Conservation (phyloP, 30 jellyfish, hydroid and myxozoan genomes). For the Cassiopea xamachana region DNA sequence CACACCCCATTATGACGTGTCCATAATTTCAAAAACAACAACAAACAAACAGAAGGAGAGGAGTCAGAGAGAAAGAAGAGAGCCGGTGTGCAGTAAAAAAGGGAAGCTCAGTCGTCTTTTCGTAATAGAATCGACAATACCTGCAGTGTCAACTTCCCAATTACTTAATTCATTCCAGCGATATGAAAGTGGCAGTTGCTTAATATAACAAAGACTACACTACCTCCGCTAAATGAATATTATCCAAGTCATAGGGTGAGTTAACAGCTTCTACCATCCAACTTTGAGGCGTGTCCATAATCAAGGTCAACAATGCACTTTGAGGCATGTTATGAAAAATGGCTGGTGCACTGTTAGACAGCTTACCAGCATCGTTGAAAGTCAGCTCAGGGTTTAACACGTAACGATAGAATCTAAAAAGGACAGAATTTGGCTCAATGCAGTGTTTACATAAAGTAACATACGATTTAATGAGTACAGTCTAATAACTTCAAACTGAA, state of each 20-base stretch:
- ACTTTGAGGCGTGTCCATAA: constrained; percentile 93
- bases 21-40: no score
- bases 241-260: constrained; percentile 91
- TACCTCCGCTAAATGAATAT: constrained; percentile 87
- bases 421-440: background rate
- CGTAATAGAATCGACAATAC: no score
- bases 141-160: no score
- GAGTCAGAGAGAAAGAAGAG: no score
- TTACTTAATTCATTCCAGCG: background rate
- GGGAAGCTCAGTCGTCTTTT: no score
- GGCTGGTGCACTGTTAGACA: constrained; percentile 73
- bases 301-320: constrained; percentile 85
- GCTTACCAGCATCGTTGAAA: constrained; percentile 69
- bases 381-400: constrained; percentile 88
- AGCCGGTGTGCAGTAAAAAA: no score
- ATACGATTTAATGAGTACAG: background rate
- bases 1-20: no score
- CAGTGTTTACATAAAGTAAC: background rate
- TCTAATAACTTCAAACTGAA: background rate
- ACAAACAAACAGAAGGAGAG: no score
- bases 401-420: constrained; percentile 84
- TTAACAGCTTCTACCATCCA: constrained; percentile 95
- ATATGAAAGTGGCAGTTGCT: background rate
- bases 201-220: background rate
- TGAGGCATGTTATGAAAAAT: constrained; percentile 88